Percentiles rank a stretch among this genome's conserved stretches.
phyloP scores from a whole-genome alignment of 2,797 vertebrate genomes.

The Poecile montanus region DNA sequence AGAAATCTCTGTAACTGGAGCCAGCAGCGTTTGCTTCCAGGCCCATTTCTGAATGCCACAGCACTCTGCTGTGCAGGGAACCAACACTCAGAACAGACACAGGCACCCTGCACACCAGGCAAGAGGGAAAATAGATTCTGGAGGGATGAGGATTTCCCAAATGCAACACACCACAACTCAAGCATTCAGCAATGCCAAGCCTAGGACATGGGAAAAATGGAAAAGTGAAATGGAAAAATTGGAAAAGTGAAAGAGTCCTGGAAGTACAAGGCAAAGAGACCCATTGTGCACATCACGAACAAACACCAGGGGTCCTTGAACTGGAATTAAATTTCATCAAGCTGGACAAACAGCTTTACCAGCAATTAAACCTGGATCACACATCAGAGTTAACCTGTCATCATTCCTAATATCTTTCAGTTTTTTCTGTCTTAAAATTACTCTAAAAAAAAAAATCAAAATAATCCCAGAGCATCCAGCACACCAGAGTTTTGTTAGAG shows the following conservation, averaged over 20 bases:
- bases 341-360: background rate
- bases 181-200: background rate
- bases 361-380: background rate
- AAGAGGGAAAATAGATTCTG: background rate
- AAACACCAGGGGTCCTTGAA: background rate
- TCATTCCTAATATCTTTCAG: background rate
- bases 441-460: background rate
- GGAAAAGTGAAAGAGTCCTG: background rate
- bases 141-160: background rate
- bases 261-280: background rate
- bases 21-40: background rate
- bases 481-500: background rate
- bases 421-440: background rate
- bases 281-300: fast-evolving
- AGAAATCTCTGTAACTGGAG: too few species aligned
- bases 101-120: background rate
- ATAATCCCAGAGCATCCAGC: background rate
- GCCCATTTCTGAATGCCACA: fast-evolving
- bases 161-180: background rate
- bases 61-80: background rate
- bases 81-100: background rate
- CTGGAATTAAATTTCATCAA: background rate
- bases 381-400: background rate
- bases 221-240: background rate
- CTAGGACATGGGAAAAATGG: background rate